Conservation (phyloP, 2,888 invertebrate species). For the Atrina japonica region DNA sequence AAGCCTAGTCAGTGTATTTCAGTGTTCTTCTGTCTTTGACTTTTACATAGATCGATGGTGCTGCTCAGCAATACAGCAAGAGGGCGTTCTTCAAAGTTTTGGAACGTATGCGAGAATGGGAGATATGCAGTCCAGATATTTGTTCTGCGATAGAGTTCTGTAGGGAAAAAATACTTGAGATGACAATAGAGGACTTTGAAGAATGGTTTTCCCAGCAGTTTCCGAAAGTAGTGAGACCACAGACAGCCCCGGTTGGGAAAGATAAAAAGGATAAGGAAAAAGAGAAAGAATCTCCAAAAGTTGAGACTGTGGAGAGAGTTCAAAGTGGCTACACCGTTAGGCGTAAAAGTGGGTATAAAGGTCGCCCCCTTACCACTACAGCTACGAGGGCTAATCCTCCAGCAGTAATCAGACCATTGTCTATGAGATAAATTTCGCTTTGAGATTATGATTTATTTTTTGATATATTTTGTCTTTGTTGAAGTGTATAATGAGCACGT, state of each 20-base stretch:
- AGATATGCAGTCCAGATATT: conserved; percentile 79
- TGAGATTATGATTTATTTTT: no score
- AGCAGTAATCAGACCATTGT: conserved; percentile 13
- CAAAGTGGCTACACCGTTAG: conserved; percentile 17
- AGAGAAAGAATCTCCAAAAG: conserved; percentile 2
- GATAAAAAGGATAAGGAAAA: conserved; percentile 46
- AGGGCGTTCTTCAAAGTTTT: conserved; percentile 78
- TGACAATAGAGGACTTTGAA: conserved; percentile 79
- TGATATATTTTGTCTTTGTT: no score
- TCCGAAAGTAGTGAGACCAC: conserved; percentile 73
- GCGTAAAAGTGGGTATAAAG: conserved; percentile 18
- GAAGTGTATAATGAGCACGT: no score
- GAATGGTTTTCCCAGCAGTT: conserved; percentile 78
- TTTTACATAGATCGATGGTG: conserved; percentile 76
- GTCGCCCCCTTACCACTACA: conserved; percentile 9
- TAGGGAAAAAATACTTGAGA: conserved; percentile 77
- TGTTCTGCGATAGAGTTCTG: conserved; percentile 79
- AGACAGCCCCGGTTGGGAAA: conserved; percentile 70
- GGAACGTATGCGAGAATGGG: conserved; percentile 77
- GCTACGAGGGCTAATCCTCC: conserved; percentile 19
- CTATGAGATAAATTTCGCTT: conserved; percentile 12
- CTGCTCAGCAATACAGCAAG: conserved; percentile 75
- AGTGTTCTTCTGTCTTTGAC: background rate
- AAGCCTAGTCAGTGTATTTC: no score
- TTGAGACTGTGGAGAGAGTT: background rate